phyloP scores from a whole-genome alignment of 2,797 vertebrate species.

The Monodelphis domestica region DNA sequence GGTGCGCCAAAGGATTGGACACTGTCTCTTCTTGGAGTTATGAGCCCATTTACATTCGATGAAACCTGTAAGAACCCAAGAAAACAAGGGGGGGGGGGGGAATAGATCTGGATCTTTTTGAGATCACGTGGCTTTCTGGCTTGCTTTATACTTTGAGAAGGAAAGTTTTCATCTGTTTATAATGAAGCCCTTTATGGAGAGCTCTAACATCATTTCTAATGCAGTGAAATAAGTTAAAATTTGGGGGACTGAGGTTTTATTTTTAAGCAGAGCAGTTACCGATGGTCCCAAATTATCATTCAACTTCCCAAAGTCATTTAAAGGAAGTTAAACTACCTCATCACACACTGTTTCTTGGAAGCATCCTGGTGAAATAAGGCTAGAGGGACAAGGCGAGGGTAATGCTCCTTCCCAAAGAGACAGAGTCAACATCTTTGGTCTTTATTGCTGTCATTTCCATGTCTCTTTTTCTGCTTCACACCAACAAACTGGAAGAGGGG shows the following conservation, averaged over 20 bases:
- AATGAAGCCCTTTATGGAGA: slow-evolving; percentile 39
- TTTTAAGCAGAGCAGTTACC: slow-evolving; percentile 1
- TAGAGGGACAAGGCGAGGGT: not conserved
- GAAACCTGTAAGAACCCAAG: not conserved
- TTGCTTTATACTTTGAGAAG: not conserved
- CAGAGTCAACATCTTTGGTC: not conserved
- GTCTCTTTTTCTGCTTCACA: not conserved
- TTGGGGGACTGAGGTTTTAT: not conserved
- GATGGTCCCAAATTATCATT: slow-evolving; percentile 30
- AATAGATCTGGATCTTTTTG: not conserved
- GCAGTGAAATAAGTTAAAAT: slow-evolving; percentile 39
- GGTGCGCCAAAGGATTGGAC: not conserved
- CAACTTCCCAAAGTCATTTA: slow-evolving; percentile 53
- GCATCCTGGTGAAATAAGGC: not conserved
- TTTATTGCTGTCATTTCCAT: not conserved
- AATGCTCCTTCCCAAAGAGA: not conserved
- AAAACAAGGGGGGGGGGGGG: not conserved
- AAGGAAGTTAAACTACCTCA: slow-evolving; percentile 41
- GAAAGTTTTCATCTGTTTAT: slow-evolving; percentile 5
- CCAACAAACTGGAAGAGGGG: slow-evolving; percentile 4
- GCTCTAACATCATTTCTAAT: not conserved
- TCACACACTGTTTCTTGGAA: slow-evolving; percentile 20
- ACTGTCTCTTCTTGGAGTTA: not conserved
- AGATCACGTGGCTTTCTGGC: not conserved
- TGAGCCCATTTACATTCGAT: not conserved